Evolutionary conservation across 2,888 invertebrate genomes (phyloP), one percentile per base, ranked within the genome.

Genomic region (Ormyrus rosae): DNA sequence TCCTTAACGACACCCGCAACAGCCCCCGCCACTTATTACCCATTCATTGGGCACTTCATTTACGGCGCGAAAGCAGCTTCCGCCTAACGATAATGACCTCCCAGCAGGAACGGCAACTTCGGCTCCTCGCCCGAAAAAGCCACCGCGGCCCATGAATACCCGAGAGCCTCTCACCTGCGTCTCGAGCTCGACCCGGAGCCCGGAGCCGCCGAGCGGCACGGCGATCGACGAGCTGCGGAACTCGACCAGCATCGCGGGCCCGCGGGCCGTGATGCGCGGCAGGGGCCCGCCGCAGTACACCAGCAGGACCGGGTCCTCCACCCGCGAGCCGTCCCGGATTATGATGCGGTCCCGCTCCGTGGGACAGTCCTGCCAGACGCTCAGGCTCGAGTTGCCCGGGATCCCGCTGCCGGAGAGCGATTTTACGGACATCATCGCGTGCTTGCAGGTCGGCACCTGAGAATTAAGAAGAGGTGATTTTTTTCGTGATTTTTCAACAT

Each of bases 231-330:
- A 96, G 45, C 97, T 96, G 89, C 96, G 95, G 89, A 97, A 97
- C 73, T 96, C 96, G 7, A 97, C 96, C 71, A 97, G 92, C 95
- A 97, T 96, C 87, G 95, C 95, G 6, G 96, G 94, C 0, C 96
- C 96, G 61, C 95, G 92, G 48, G 88, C 89, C 8, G 95, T 94
- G 72, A 97, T 95, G 83, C 95, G 93, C 4, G 97, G 97, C 87
- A 97, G 91, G 89, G 96, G 96, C 4, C 97, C 96, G 11, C 97
- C 97, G 90, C 97, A 97, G 91, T 96, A 97, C 89, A 96, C 95
- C 83, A 96, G 94, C 86, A 97, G 92, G 72, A 97, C 95, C 7
- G 96, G 95, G 91, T 96, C 96, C 89, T 96, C 96, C 11, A 95
- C 94, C 56, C 94, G 93, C 71, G 95, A 94, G 77, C 97, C 97